Evolutionary conservation across 2,797 vertebrate species (phyloP).

Genomic region (Betta splendens): DNA sequence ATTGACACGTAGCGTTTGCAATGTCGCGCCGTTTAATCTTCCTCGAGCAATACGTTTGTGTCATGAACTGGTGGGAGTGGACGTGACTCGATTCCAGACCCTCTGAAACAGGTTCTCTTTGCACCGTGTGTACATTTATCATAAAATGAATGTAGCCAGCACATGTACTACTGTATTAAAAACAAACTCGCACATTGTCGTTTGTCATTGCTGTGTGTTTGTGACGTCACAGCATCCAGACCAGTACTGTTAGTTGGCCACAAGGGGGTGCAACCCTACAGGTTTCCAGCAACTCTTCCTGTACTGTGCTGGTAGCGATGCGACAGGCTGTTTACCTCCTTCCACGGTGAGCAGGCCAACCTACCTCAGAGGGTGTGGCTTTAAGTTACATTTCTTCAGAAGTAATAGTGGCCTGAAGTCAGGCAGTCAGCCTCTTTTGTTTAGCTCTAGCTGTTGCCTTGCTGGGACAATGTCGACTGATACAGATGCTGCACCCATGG

Average conservation of each 20-base stretch:
- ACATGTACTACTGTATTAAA: constrained; percentile 46
- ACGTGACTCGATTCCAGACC: constrained; percentile 9
- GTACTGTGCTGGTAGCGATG: no score
- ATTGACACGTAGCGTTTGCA: constrained; percentile 63
- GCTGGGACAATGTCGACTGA: neutral
- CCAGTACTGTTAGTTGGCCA: constrained; percentile 9
- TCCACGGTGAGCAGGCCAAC: neutral
- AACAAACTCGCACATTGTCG: constrained; percentile 33
- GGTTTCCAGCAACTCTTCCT: no score
- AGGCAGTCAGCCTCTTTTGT: neutral
- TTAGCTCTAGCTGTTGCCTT: neutral
- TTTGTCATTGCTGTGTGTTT: constrained; percentile 28
- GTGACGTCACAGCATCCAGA: neutral
- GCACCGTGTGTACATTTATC: constrained; percentile 35
- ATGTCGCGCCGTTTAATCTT: constrained; percentile 37
- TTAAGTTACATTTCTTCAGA: no score
- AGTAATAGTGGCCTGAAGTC: neutral
- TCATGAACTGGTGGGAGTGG: no score
- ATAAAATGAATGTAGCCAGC: constrained; percentile 35
- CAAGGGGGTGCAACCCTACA: constrained; percentile 24
- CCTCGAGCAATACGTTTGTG: constrained; percentile 36
- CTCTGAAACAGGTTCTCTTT: constrained; percentile 31
- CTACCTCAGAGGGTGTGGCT: constrained; percentile 38
- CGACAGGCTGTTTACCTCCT: neutral
- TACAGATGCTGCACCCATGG: constrained; percentile 80